A percentile compares a stretch with the other conserved stretches of the same genome.
phyloP scores from a whole-genome alignment of 2,113 vertebrate species.

The Galemys pyrenaicus region DNA sequence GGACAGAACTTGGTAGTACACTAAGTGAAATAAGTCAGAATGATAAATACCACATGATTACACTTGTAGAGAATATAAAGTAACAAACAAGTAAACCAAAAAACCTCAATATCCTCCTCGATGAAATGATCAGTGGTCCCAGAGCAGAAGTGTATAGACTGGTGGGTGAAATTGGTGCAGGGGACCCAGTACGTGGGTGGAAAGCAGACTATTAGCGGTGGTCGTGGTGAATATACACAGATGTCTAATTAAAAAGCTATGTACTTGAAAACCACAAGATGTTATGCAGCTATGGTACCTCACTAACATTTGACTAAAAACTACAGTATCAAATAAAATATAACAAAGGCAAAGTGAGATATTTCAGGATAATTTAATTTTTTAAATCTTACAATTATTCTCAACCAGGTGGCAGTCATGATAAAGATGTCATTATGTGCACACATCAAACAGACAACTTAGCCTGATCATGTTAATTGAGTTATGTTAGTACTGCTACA shows the following conservation, averaged over 20 bases:
- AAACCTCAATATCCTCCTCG: too few relatives aligned
- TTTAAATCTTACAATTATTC: not conserved
- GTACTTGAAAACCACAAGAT: too few relatives aligned
- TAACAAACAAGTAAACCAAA: too few relatives aligned
- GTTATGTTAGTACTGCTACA: not conserved
- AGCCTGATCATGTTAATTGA: not conserved
- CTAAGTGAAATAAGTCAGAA: not conserved
- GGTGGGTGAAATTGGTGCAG: not conserved
- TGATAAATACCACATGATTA: too few relatives aligned
- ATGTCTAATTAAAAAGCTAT: too few relatives aligned
- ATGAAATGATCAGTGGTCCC: too few relatives aligned
- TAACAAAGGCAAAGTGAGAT: not conserved
- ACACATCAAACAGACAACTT: not conserved
- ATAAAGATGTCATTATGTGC: not conserved
- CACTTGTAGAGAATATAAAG: not conserved
- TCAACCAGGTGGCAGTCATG: not conserved
- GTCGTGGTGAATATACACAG: not conserved
- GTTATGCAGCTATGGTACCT: too few relatives aligned
- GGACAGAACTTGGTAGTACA: not conserved
- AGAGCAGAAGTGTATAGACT: too few relatives aligned
- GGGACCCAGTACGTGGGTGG: not conserved
- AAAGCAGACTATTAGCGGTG: not conserved
- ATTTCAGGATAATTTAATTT: not conserved
- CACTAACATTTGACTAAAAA: not conserved
- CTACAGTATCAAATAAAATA: not conserved